Conservation (phyloP, 2,797 vertebrate species). For the Neosilurus hyrtlii region DNA sequence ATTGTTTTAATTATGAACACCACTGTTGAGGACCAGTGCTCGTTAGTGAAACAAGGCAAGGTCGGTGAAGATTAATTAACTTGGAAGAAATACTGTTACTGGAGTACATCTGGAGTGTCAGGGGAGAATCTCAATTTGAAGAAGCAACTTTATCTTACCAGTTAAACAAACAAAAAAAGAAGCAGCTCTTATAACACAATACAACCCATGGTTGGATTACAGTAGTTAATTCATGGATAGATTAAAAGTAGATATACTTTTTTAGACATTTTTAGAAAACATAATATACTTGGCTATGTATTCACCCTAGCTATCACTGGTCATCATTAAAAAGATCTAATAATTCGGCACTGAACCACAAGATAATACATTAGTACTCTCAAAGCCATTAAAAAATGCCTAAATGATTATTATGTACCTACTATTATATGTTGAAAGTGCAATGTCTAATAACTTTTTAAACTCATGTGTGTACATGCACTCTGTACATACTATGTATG, state of each 20-base stretch:
- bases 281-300: background rate
- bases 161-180: background rate
- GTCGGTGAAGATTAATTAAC: conserved; percentile 6
- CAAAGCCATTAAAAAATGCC: background rate
- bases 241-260: background rate
- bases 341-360: background rate
- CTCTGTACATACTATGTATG: background rate
- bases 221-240: background rate
- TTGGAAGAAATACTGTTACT: conserved; percentile 7
- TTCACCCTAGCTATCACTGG: background rate
- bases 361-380: background rate
- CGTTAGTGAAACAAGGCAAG: conserved; percentile 3
- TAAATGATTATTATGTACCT: background rate
- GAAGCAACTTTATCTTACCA: background rate
- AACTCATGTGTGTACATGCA: background rate
- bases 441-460: background rate
- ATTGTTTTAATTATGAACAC: background rate
- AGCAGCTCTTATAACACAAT: background rate
- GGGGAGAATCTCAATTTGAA: conserved; percentile 12
- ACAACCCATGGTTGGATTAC: background rate
- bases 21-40: background rate
- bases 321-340: background rate
- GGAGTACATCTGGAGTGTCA: conserved; percentile 12
- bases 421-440: background rate
- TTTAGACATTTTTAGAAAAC: too few relatives aligned